Evolutionary conservation across 2,888 invertebrate species (phyloP).

Genomic region (Eupithecia vulgata): DNA sequence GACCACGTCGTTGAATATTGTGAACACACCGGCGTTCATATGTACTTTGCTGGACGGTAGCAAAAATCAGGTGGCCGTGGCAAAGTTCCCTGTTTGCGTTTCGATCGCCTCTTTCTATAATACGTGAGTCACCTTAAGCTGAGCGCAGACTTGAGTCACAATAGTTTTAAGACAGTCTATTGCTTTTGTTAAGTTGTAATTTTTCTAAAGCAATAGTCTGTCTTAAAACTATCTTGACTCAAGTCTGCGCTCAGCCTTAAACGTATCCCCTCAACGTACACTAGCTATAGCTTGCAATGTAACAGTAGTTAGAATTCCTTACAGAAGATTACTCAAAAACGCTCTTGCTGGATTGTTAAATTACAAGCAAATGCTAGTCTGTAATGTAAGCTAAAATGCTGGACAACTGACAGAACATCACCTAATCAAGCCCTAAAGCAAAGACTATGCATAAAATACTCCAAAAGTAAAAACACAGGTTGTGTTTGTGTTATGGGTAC

Average conservation of each 20-base stretch:
- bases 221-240: too few species aligned
- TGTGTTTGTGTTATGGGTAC: too few species aligned
- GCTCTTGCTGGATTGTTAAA: neutral
- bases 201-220: too few species aligned
- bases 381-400: neutral
- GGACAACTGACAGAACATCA: neutral
- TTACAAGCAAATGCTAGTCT: neutral
- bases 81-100: constrained; percentile 75
- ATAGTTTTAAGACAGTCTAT: too few species aligned
- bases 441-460: neutral
- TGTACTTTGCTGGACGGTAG: constrained; percentile 76
- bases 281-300: too few species aligned
- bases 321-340: neutral
- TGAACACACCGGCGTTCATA: constrained; percentile 71
- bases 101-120: constrained; percentile 79
- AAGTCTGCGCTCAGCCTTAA: too few species aligned
- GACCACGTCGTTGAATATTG: constrained; percentile 70
- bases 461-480: too few species aligned
- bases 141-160: too few species aligned
- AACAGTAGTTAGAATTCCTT: neutral
- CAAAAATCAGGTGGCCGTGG: constrained; percentile 75
- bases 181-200: too few species aligned
- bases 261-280: too few species aligned
- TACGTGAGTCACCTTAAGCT: too few species aligned
- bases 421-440: neutral